Conservation (phyloP, 92 coral and sea anemone species). For the Zoanthus solanderi region DNA sequence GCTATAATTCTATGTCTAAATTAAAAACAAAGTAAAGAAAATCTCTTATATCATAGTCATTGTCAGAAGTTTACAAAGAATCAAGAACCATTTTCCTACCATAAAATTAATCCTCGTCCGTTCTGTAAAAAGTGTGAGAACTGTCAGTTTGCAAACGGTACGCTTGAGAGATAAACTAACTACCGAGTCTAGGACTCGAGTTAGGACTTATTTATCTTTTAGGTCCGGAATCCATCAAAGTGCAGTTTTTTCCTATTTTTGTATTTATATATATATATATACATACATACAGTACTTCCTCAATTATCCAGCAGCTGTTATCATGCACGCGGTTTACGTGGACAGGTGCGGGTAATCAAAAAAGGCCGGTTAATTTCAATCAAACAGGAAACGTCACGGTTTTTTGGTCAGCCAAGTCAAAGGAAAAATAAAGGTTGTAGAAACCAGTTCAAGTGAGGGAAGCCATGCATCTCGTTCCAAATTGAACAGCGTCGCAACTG, state of each 20-base stretch:
- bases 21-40: too few relatives aligned
- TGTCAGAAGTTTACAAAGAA: too few relatives aligned
- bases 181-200: neutral
- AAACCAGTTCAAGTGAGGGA: constrained; percentile 1
- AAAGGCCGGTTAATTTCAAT: constrained; percentile 4
- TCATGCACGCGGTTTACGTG: constrained; percentile 2
- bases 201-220: neutral
- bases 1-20: too few relatives aligned
- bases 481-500: constrained; percentile 14
- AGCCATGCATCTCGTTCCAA: constrained; percentile 12
- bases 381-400: constrained; percentile 14
- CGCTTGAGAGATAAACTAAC: neutral
- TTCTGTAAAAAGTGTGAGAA: too few relatives aligned
- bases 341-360: constrained; percentile 5
- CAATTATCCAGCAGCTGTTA: constrained; percentile 4
- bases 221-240: constrained; percentile 9
- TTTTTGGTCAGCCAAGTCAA: constrained; percentile 9
- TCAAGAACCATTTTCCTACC: too few relatives aligned
- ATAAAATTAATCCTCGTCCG: too few relatives aligned
- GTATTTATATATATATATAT: neutral
- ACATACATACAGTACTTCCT: constrained; percentile 7
- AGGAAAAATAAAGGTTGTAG: constrained; percentile 11
- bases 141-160: too few relatives aligned
- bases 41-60: too few relatives aligned
- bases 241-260: neutral